phyloP scores from a whole-genome alignment of 1,140 invertebrate genomes.

The Stegodyphus dumicola region DNA sequence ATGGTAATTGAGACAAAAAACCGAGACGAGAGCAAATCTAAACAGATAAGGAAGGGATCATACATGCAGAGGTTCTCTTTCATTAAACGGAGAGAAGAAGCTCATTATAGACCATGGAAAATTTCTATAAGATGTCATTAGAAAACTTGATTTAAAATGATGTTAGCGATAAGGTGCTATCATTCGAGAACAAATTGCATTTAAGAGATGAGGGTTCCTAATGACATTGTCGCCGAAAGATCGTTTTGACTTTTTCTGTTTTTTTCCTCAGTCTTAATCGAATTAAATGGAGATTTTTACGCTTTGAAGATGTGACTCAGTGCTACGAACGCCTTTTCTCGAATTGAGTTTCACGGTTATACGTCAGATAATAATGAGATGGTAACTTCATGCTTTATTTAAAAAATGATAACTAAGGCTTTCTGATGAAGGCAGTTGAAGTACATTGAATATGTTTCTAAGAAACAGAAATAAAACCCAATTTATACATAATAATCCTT shows the following conservation, averaged over 20 bases:
- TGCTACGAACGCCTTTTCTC: too few relatives aligned
- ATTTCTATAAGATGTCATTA: constrained; percentile 59
- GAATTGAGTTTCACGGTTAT: too few relatives aligned
- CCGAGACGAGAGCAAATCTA: constrained; percentile 38
- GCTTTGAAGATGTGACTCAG: neutral
- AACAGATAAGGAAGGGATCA: constrained; percentile 56
- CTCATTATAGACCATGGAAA: constrained; percentile 40
- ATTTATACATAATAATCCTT: too few relatives aligned
- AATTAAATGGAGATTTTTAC: constrained; percentile 50
- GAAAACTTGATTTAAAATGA: constrained; percentile 61
- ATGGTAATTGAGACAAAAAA: constrained; percentile 52
- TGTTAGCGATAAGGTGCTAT: constrained; percentile 56
- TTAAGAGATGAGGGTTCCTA: constrained; percentile 44
- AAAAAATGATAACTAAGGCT: too few relatives aligned
- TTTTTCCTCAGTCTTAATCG: constrained; percentile 34
- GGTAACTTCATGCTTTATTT: too few relatives aligned
- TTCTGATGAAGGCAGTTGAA: too few relatives aligned
- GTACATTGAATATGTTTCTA: too few relatives aligned
- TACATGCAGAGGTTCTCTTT: constrained; percentile 5
- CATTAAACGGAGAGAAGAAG: constrained; percentile 39
- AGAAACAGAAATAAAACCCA: too few relatives aligned
- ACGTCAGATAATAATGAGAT: too few relatives aligned
- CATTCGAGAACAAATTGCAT: constrained; percentile 53
- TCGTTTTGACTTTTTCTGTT: constrained; percentile 39
- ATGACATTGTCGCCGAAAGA: constrained; percentile 34